Percentiles rank a stretch among this genome's conserved stretches.
Conservation (phyloP, 1,140 invertebrate genomes). For the Dufourea novaeangliae region DNA sequence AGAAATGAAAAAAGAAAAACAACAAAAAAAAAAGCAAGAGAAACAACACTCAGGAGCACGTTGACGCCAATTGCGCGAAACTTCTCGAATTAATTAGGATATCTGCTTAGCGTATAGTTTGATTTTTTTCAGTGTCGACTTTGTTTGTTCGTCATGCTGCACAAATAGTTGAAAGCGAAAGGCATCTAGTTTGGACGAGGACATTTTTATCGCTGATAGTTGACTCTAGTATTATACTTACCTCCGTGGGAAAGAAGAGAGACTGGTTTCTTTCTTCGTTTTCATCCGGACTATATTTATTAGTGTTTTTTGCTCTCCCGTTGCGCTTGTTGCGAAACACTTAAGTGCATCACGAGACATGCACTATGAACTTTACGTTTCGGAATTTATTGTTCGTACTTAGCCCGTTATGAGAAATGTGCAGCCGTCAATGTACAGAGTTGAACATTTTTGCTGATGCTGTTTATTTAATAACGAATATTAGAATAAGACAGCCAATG, state of each 20-base stretch:
- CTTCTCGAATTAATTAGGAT: conserved; percentile 36
- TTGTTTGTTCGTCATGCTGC: conserved; percentile 56
- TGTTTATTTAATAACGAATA: not conserved
- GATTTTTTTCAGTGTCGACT: conserved; percentile 52
- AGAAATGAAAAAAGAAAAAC: not conserved
- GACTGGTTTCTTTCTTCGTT: conserved; percentile 51
- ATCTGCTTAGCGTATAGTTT: conserved; percentile 48
- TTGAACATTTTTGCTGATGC: not conserved
- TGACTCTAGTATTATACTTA: conserved; percentile 55
- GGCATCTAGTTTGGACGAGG: conserved; percentile 55
- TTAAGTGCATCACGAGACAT: conserved; percentile 71
- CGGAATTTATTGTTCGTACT: conserved; percentile 66
- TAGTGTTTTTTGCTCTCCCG: conserved; percentile 64
- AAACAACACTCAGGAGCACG: conserved; percentile 8
- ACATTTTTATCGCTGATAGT: conserved; percentile 59
- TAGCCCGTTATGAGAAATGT: conserved; percentile 56
- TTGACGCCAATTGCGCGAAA: conserved; percentile 5
- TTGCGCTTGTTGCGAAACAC: conserved; percentile 67
- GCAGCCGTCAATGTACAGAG: conserved; percentile 8
- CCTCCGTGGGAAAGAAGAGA: conserved; percentile 6
- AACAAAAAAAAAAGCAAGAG: not conserved
- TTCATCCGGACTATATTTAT: conserved; percentile 59
- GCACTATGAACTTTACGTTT: conserved; percentile 61
- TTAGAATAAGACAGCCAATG: not conserved
- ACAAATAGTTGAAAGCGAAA: conserved; percentile 54